Conservation (phyloP, 2,888 invertebrate species). For the Fragum whitleyi region DNA sequence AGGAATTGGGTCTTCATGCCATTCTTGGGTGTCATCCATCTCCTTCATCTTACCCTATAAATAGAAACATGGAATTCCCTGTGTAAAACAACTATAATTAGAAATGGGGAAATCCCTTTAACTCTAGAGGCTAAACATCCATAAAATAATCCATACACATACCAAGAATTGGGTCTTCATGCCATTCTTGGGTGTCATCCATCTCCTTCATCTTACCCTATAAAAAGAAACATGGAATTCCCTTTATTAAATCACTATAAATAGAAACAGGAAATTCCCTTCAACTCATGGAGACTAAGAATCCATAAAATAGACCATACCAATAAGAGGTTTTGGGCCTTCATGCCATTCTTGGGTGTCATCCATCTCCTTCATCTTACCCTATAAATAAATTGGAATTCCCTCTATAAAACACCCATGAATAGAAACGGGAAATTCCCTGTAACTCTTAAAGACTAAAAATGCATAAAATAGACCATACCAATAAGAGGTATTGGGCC, state of each 20-base stretch:
- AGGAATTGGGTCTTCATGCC: constrained; percentile 75
- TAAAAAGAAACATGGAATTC: background rate
- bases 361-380: constrained; percentile 66
- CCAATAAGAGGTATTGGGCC: constrained; percentile 72
- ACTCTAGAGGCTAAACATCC: too few species aligned
- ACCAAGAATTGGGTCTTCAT: constrained; percentile 73
- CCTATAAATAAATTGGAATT: constrained; percentile 49
- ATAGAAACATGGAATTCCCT: background rate
- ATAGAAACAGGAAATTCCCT: background rate
- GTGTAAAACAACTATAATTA: background rate
- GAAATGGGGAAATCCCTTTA: background rate
- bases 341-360: constrained; percentile 75
- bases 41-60: constrained; percentile 61
- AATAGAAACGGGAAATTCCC: background rate
- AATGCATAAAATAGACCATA: background rate
- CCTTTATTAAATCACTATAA: background rate
- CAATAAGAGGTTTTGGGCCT: constrained; percentile 70
- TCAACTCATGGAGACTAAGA: too few species aligned
- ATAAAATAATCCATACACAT: too few species aligned
- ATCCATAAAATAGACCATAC: too few species aligned
- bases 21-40: constrained; percentile 71
- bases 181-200: constrained; percentile 72
- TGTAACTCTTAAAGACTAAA: too few species aligned
- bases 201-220: constrained; percentile 65
- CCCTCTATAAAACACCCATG: too few species aligned